Conservation (phyloP, 2,113 vertebrate species). For the Phaethon lepturus region DNA sequence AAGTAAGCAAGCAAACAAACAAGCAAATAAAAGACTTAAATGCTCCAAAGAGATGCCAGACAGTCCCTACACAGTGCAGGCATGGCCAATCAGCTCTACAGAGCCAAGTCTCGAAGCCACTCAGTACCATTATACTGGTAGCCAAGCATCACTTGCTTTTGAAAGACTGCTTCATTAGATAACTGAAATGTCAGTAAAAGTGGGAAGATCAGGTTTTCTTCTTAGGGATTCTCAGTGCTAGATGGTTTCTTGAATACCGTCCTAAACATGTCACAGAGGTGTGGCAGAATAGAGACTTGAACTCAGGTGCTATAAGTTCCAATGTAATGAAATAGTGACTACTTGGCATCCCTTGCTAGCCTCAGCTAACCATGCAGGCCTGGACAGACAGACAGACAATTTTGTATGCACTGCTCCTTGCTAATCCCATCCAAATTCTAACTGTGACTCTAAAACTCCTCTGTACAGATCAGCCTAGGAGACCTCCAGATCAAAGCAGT, state of each 20-base stretch:
- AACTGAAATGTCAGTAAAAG: neutral
- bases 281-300: neutral
- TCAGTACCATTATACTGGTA: neutral
- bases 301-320: neutral
- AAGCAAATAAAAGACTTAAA: neutral
- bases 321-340: accelerated
- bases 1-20: neutral
- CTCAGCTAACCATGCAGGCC: neutral
- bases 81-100: neutral
- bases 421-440: neutral
- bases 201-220: neutral
- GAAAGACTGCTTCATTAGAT: neutral
- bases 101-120: neutral
- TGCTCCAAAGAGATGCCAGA: neutral
- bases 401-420: neutral
- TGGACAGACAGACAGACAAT: neutral
- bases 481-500: neutral
- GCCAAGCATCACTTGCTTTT: neutral
- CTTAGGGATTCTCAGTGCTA: neutral
- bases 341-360: neutral
- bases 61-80: neutral
- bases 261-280: neutral
- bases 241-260: neutral
- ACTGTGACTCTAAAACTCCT: neutral
- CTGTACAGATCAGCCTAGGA: neutral